Conservation (phyloP, 2,888 invertebrate species). For the Sialis fuliginosa region DNA sequence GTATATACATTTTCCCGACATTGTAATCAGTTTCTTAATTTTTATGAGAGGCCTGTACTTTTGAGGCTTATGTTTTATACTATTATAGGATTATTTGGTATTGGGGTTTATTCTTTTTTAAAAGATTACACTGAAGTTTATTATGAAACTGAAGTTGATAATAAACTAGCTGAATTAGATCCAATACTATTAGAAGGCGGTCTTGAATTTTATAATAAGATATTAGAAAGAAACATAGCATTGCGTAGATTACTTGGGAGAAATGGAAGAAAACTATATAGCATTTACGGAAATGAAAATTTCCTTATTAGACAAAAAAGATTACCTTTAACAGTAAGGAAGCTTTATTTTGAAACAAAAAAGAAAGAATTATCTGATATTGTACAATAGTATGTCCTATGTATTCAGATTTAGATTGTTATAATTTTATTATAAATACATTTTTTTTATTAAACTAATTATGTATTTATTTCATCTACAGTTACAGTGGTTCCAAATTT, state of each 20-base stretch:
- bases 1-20: conserved; percentile 32
- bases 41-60: conserved; percentile 32
- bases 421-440: too few relatives aligned
- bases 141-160: conserved; percentile 45
- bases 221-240: conserved; percentile 54
- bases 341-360: conserved; percentile 41
- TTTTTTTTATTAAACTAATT: too few relatives aligned
- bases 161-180: conserved; percentile 37
- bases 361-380: conserved; percentile 20
- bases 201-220: conserved; percentile 55
- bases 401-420: too few relatives aligned
- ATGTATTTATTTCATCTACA: too few relatives aligned
- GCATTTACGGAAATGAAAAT: conserved; percentile 50
- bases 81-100: conserved; percentile 34
- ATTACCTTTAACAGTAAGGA: conserved; percentile 44
- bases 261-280: conserved; percentile 41
- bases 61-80: conserved; percentile 33
- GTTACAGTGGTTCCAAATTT: too few relatives aligned
- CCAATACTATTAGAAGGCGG: conserved; percentile 52
- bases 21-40: conserved; percentile 33
- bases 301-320: conserved; percentile 44
- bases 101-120: conserved; percentile 40
- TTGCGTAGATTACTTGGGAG: conserved; percentile 44
- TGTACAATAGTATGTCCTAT: not conserved
- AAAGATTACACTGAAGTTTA: conserved; percentile 44